phyloP scores from a whole-genome alignment of 2,888 invertebrate species.

The Rugalucina vietnamica region DNA sequence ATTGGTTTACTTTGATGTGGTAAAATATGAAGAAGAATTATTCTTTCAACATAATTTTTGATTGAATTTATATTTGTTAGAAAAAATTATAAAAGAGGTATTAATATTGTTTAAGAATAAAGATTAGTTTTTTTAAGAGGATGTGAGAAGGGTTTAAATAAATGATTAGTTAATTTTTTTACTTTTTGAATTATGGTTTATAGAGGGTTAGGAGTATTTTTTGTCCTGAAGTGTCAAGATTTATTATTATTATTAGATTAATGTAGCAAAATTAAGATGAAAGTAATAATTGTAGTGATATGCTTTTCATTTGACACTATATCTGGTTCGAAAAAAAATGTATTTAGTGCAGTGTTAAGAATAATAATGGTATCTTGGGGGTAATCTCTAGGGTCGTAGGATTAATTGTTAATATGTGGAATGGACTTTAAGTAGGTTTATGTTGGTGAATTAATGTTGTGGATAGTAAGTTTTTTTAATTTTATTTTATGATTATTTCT shows the following conservation, averaged over 20 bases:
- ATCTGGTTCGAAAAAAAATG: slow-evolving; percentile 40
- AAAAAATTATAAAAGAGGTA: too few relatives aligned
- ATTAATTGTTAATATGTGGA: neutral
- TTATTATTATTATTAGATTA: slow-evolving; percentile 17
- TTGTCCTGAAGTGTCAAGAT: slow-evolving; percentile 33
- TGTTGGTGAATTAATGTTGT: neutral
- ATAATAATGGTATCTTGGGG: neutral
- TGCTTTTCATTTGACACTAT: slow-evolving; percentile 29
- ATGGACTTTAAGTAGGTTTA: slow-evolving; percentile 16
- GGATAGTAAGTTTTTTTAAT: neutral
- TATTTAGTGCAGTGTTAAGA: neutral
- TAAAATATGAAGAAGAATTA: too few relatives aligned
- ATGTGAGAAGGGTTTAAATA: too few relatives aligned
- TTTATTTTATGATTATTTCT: neutral
- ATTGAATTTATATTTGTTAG: too few relatives aligned
- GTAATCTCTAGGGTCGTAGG: neutral
- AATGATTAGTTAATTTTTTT: too few relatives aligned
- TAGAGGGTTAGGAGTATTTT: slow-evolving; percentile 9
- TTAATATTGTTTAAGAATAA: too few relatives aligned
- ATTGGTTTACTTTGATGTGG: too few relatives aligned
- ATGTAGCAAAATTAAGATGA: slow-evolving; percentile 30
- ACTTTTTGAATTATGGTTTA: slow-evolving; percentile 50
- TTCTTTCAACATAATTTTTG: too few relatives aligned
- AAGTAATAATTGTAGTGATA: slow-evolving; percentile 27
- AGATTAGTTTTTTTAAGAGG: too few relatives aligned